Base-by-base conservation (phyloP, 2,888 invertebrate genomes). In the Sarcophaga variegata region DNA sequence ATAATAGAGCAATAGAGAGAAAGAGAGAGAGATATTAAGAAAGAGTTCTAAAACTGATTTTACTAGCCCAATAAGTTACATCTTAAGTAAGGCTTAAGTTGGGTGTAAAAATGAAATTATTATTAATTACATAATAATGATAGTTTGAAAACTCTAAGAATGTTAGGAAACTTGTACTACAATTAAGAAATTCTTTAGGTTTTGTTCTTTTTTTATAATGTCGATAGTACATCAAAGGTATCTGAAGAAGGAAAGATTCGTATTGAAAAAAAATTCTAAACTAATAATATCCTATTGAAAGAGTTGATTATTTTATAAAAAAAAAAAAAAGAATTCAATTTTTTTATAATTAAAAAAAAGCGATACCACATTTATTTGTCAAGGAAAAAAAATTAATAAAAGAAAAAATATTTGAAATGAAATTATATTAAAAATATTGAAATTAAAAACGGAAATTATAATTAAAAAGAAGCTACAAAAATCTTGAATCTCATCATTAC, bases 221-320 rank as follows among this genome's bases (percentile, higher is more conserved):
- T 77, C 77, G 84, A 85, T 74, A 87, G 72, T 82, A 88, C 85
- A 88, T 88, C 85, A 88, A 88, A 81, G 86, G 75, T 85, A 83
- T 78, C 83, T 88, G 85, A 85, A 86, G 85, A 85, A 83, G 85
- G 85, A 86, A 81, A 81, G 83, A 83, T 88, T 86, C 80, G 60
- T 83, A 80, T 70, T 49, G 75, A 5, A 17, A 49, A 74, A 67
- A 71, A 82, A 66, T 37, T 37, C 85, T 88, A 88, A 88, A 74
- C 85, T 88, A 85, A 71, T 64, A 79, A 72, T 63, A 63, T 74
- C 85, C 85, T 85, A 88, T 47, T 74, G 54, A 78, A 70, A 80
- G 49, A 87, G 59, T 59, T 27, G 4, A 79, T 63, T 83, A 37
- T 37, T 37, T 37, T 37, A 37, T 37, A 37, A 37, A 37, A 37